Conservation (phyloP, 1,140 invertebrate species). For the Trichogramma pretiosum region DNA sequence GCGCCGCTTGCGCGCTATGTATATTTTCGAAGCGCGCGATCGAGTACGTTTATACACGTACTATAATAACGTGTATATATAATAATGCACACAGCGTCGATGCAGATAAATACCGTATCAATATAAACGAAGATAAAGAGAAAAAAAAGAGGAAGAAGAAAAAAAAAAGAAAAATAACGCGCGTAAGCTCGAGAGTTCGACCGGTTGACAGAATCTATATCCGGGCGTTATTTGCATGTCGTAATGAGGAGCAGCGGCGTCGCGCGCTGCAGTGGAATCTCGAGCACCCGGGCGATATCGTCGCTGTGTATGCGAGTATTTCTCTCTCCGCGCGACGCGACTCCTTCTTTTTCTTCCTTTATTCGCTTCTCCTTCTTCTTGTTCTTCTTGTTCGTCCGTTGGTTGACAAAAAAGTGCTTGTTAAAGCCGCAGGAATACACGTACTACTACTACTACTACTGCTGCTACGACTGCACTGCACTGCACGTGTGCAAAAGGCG, state of each 20-base stretch:
- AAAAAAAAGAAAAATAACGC: background rate
- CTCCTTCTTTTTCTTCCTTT: background rate
- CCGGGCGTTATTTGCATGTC: conserved; percentile 9
- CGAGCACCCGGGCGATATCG: background rate
- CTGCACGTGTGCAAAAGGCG: too few relatives aligned
- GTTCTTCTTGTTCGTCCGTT: background rate
- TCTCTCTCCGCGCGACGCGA: too few relatives aligned
- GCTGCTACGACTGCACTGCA: too few relatives aligned
- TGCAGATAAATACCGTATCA: background rate
- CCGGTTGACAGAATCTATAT: background rate
- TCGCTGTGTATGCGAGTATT: too few relatives aligned
- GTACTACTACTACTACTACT: too few relatives aligned
- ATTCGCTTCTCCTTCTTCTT: background rate
- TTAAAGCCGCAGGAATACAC: too few relatives aligned
- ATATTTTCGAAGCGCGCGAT: too few relatives aligned
- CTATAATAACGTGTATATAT: too few relatives aligned
- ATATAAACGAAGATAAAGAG: background rate
- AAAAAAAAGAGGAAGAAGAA: background rate
- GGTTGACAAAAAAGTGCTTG: conserved; percentile 10
- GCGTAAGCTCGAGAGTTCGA: background rate
- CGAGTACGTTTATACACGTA: too few relatives aligned
- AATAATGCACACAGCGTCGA: too few relatives aligned
- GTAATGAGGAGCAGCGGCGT: conserved; percentile 2
- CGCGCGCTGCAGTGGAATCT: background rate
- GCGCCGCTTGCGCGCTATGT: too few relatives aligned